These are phyloP conservation scores for Falco peregrinus DNA, from an alignment of 2,797 vertebrate genomes.

Conservation along the genomic window DNA sequence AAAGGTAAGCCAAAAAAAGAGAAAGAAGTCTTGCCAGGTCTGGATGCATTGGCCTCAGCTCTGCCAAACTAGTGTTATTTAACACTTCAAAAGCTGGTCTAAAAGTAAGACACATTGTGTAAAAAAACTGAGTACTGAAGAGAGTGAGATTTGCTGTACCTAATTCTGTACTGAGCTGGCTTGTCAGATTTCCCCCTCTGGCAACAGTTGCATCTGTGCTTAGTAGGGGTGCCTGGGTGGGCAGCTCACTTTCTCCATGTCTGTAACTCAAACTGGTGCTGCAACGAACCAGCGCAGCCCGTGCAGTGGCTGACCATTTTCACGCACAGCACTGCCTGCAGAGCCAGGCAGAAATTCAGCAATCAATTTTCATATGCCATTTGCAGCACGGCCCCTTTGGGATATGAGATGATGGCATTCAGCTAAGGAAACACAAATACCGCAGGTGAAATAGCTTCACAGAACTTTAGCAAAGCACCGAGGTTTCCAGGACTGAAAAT, in stretches of 20 bases:
- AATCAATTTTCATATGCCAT: background rate
- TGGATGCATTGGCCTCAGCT: background rate
- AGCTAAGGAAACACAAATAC: background rate
- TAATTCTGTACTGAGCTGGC: background rate
- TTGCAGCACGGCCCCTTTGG: background rate
- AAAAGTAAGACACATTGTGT: background rate
- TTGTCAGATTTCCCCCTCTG: background rate
- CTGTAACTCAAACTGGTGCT: background rate
- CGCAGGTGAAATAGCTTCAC: background rate
- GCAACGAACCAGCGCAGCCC: fast-evolving
- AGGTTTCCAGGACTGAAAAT: background rate
- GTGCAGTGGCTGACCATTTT: fast-evolving
- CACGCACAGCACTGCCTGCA: background rate
- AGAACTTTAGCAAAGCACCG: background rate
- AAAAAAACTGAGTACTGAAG: background rate
- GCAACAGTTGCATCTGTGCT: background rate
- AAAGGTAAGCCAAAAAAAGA: background rate
- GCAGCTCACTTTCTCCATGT: background rate
- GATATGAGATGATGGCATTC: background rate
- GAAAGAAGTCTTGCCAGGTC: background rate
- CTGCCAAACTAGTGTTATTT: background rate
- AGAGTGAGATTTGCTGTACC: background rate
- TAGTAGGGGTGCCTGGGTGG: background rate
- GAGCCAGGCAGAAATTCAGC: background rate
- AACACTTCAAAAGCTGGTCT: background rate